Evolutionary conservation across 2,888 invertebrate genomes (phyloP).

Genomic region (Tipula helvola): DNA sequence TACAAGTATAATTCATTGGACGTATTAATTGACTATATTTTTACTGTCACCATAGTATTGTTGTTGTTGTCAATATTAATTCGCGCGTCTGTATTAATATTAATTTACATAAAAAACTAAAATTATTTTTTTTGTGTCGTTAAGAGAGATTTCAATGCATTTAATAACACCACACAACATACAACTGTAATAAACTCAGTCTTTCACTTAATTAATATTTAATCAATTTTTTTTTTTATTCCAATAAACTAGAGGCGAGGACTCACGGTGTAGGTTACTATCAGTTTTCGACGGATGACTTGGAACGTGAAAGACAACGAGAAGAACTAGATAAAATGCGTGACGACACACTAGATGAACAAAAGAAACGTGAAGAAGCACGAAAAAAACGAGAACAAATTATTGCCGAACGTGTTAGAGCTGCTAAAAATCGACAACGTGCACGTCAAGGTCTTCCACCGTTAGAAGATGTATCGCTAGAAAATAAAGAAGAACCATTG

Average conservation of each 20-base stretch:
- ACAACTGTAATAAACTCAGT: not conserved
- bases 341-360: conserved; percentile 54
- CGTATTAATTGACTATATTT: not conserved
- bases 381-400: conserved; percentile 50
- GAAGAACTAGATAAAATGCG: conserved; percentile 58
- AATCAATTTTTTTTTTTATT: conserved; percentile 13
- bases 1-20: not conserved
- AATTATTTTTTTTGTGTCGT: not conserved
- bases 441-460: conserved; percentile 61
- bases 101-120: not conserved
- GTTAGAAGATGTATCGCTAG: conserved; percentile 35
- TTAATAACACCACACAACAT: not conserved
- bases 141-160: not conserved
- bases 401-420: conserved; percentile 54
- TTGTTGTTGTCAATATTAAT: not conserved
- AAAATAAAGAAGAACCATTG: conserved; percentile 11
- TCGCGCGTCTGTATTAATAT: not conserved
- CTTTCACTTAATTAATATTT: not conserved
- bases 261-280: conserved; percentile 88
- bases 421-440: conserved; percentile 60
- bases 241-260: conserved; percentile 57
- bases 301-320: conserved; percentile 66
- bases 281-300: conserved; percentile 77
- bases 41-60: not conserved
- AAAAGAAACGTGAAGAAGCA: conserved; percentile 47